A percentile compares a stretch with the other conserved stretches of the same genome.
phyloP scores from a whole-genome alignment of 2,888 invertebrate species.

The Nephrocerus scutellatus region DNA sequence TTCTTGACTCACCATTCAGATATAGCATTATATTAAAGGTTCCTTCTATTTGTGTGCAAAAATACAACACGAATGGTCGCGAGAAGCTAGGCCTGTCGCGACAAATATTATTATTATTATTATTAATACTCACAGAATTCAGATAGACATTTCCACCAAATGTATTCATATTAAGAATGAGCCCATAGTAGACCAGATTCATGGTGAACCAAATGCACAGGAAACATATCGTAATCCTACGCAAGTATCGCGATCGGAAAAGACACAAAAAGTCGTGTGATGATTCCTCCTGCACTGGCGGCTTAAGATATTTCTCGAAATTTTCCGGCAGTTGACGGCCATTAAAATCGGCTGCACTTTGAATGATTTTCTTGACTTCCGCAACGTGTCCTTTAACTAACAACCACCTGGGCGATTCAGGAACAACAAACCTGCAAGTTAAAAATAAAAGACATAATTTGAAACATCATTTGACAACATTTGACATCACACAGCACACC shows the following conservation, averaged over 20 bases:
- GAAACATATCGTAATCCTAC: slow-evolving; percentile 63
- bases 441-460: too few relatives aligned
- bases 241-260: slow-evolving; percentile 57
- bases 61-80: neutral
- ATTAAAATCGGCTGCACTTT: slow-evolving; percentile 61
- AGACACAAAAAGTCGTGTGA: slow-evolving; percentile 58
- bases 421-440: slow-evolving; percentile 59
- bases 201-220: slow-evolving; percentile 71
- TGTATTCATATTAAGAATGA: slow-evolving; percentile 67
- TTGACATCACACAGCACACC: neutral
- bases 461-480: too few relatives aligned
- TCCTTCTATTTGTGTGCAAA: too few relatives aligned
- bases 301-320: slow-evolving; percentile 59
- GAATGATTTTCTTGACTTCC: slow-evolving; percentile 60
- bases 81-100: neutral
- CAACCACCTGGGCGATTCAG: slow-evolving; percentile 76
- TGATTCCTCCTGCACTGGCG: slow-evolving; percentile 49
- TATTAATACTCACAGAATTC: slow-evolving; percentile 56
- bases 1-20: too few relatives aligned
- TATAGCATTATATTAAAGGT: too few relatives aligned
- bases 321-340: slow-evolving; percentile 58
- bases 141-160: slow-evolving; percentile 69
- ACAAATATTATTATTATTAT: neutral
- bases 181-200: slow-evolving; percentile 48
- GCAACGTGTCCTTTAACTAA: slow-evolving; percentile 64